Base-by-base conservation (phyloP, 37 sponge, comb jelly and placozoan genomes). In the Cladorhizidae sp. region DNA sequence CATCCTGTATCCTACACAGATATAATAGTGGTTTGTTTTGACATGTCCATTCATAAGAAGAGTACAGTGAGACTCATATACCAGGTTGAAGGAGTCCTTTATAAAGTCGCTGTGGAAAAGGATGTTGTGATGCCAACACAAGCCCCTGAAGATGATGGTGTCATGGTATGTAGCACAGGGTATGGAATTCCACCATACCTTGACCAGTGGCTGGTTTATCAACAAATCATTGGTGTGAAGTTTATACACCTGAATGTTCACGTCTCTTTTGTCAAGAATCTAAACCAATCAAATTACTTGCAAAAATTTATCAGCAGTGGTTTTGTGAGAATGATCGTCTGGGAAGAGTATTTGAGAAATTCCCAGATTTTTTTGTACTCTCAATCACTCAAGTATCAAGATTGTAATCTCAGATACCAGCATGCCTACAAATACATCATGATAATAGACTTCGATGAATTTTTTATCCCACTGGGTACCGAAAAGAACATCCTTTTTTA, bases 371-470 rank as follows among this genome's bases (percentile, higher is more conserved):
- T 65, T 65, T 65, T 31, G 17, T n/a, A n/a, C n/a, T 65, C 67
- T 15, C 67, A 65, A 33, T 65, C 67, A 32, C 67, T 65, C 11
- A 15, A 31, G 7, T 65, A 65, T 65, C 67, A 65, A 11, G 67
- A 65, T 31, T 65, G 67, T 31, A 32, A 32, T 32, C 26, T 65
- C 3, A 28, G 35, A 31, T 65, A 65, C 32, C 31, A 32, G 7
- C 33, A 65, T 65, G 26, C 36, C 26, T 65, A 31, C 36, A 33
- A 65, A 32, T 65, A 32, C 36, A 32, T 32, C 26, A 65, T 65
- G 67, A 65, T 65, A 11, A 65, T 65, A 32, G 67, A 65, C 32
- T 65, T 31, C 32, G 67, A 65, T 65, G 67, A 65, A 1, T 65
- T 35, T 32, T 65, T 65, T 32, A 65, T 65, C 9, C 67, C 67